Evolutionary conservation across 2,888 invertebrate genomes (phyloP).

Genomic region (Melikaiella ostensackeni): DNA sequence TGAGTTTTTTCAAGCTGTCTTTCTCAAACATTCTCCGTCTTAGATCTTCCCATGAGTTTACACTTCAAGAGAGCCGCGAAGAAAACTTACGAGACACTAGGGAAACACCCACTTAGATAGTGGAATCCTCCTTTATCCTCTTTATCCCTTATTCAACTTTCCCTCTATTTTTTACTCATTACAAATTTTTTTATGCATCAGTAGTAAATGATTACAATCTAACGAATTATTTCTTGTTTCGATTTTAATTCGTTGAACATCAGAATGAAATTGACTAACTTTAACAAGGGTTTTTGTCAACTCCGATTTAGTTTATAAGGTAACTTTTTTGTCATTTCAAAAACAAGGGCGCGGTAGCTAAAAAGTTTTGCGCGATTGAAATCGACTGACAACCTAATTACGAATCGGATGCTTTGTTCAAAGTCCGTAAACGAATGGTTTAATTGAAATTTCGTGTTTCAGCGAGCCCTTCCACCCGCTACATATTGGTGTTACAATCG

Average conservation of each 20-base stretch:
- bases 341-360: neutral
- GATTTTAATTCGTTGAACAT: neutral
- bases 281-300: neutral
- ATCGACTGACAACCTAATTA: slow-evolving; percentile 5
- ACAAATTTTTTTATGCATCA: neutral
- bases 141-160: slow-evolving; percentile 50
- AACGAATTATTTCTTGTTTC: neutral
- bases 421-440: slow-evolving; percentile 43
- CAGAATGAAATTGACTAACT: neutral
- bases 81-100: slow-evolving; percentile 67
- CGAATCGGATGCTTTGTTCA: neutral
- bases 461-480: slow-evolving; percentile 46
- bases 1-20: slow-evolving; percentile 46
- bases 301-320: neutral
- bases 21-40: slow-evolving; percentile 43
- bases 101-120: slow-evolving; percentile 68
- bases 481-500: slow-evolving; percentile 50
- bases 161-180: slow-evolving; percentile 8
- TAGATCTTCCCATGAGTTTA: slow-evolving; percentile 59
- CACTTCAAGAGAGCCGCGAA: slow-evolving; percentile 63
- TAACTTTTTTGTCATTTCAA: neutral
- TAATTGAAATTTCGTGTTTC: slow-evolving; percentile 62
- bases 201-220: neutral
- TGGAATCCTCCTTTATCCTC: slow-evolving; percentile 60
- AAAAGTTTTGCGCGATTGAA: neutral